A percentile compares a stretch with the other conserved stretches of the same genome.
Evolutionary conservation across 2,888 invertebrate genomes (phyloP).

Genomic region (Drosophila pullipes): DNA sequence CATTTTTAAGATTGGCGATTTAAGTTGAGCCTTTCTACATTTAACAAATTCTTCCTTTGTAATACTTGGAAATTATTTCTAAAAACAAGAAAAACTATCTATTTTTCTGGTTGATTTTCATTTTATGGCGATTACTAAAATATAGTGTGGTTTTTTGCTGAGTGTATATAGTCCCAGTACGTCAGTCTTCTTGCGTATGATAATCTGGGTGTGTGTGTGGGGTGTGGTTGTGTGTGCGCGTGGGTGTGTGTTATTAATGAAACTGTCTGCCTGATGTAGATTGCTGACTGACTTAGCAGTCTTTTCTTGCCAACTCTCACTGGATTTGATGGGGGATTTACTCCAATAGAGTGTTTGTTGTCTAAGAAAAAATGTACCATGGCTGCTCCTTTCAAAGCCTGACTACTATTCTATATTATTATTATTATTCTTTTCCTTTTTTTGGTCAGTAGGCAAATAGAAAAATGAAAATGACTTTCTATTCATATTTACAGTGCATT

Average conservation of each 20-base stretch:
- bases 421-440: conserved; percentile 25
- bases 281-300: conserved; percentile 63
- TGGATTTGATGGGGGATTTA: conserved; percentile 72
- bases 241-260: conserved; percentile 64
- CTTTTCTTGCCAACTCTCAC: conserved; percentile 52
- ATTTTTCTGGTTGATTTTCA: background rate
- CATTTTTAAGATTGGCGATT: background rate
- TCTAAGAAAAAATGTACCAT: conserved; percentile 27
- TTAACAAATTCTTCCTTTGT: too few relatives aligned
- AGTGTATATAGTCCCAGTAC: background rate
- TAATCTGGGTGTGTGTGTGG: conserved; percentile 12
- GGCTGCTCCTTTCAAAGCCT: conserved; percentile 4
- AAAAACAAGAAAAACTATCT: too few relatives aligned
- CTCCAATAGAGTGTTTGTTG: conserved; percentile 61
- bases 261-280: conserved; percentile 44
- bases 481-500: conserved; percentile 56
- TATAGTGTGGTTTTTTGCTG: background rate
- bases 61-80: too few relatives aligned
- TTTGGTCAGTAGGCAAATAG: conserved; percentile 19
- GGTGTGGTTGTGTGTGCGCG: conserved; percentile 20
- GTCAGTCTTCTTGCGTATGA: background rate
- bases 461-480: conserved; percentile 43
- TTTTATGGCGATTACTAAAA: background rate
- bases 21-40: background rate
- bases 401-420: conserved; percentile 8